A percentile compares a stretch with the other conserved stretches of the same genome.
These are phyloP conservation scores for Gymnopithys bicolor DNA, from an alignment of 2,797 vertebrate species.

Conservation along the genomic window DNA sequence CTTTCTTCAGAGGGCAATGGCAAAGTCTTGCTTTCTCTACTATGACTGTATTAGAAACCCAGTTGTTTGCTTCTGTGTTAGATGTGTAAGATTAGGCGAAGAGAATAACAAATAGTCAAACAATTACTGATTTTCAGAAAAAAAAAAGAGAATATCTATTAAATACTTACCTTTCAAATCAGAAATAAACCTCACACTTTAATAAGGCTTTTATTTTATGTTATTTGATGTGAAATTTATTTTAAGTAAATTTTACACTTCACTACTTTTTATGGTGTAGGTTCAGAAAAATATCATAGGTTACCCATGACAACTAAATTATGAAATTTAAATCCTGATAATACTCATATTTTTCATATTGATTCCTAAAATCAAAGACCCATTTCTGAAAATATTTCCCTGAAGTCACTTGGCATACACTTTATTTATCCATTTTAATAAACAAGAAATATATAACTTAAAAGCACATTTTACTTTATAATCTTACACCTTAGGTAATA, in stretches of 20 bases:
- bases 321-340: not conserved
- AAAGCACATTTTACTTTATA: not conserved
- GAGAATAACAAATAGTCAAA: not conserved
- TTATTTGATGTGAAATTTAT: not conserved
- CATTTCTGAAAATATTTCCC: not conserved
- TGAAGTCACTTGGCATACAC: slow-evolving; percentile 43
- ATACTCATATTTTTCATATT: not conserved
- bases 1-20: not conserved
- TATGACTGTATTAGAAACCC: not conserved
- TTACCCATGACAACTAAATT: not conserved
- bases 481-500: not conserved
- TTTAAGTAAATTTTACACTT: not conserved
- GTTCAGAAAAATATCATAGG: not conserved
- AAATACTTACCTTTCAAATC: not conserved
- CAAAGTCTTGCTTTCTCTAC: not conserved
- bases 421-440: slow-evolving; percentile 33
- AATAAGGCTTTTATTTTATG: not conserved
- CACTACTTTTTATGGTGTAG: not conserved
- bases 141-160: not conserved
- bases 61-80: not conserved
- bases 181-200: not conserved
- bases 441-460: not conserved
- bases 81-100: not conserved
- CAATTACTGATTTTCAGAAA: not conserved
- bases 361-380: not conserved